Evolutionary conservation across 2,113 vertebrate species (phyloP).

Genomic region (Donacobius atricapilla): DNA sequence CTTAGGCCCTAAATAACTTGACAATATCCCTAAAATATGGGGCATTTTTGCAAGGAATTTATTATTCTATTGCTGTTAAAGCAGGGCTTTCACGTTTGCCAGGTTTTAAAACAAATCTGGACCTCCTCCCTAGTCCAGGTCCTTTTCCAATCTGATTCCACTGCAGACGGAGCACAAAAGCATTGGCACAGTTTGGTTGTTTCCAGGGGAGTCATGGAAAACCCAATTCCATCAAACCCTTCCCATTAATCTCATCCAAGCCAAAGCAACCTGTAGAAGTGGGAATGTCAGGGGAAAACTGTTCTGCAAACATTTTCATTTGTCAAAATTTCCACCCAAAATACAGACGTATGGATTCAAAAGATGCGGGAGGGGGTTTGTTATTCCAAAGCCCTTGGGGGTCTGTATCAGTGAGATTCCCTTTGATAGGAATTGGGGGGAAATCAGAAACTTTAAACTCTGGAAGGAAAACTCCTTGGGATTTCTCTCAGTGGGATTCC

Average conservation of each 20-base stretch:
- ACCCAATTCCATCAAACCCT: not conserved
- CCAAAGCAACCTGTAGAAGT: not conserved
- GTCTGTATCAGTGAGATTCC: not conserved
- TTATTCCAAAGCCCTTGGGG: not conserved
- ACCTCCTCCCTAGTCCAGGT: not conserved
- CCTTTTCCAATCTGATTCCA: not conserved
- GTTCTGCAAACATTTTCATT: not conserved
- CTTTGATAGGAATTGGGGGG: not conserved
- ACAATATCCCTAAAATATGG: not conserved
- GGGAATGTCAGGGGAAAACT: not conserved
- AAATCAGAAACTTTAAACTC: not conserved
- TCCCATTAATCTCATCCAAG: not conserved
- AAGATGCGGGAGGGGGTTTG: not conserved
- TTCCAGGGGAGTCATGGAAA: not conserved
- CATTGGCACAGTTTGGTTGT: not conserved
- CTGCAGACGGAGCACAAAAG: not conserved
- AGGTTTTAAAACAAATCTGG: slow-evolving; percentile 7
- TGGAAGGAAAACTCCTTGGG: not conserved
- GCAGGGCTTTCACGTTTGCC: not conserved
- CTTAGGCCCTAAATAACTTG: not conserved
- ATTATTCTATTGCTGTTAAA: slow-evolving; percentile 1
- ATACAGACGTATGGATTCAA: too few species aligned
- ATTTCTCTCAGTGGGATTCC: not conserved
- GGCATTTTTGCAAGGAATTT: not conserved
- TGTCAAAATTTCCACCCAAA: not conserved